These are phyloP conservation scores for Rhincodon typus DNA, from an alignment of 2,797 vertebrate species.

Conservation along the genomic window DNA sequence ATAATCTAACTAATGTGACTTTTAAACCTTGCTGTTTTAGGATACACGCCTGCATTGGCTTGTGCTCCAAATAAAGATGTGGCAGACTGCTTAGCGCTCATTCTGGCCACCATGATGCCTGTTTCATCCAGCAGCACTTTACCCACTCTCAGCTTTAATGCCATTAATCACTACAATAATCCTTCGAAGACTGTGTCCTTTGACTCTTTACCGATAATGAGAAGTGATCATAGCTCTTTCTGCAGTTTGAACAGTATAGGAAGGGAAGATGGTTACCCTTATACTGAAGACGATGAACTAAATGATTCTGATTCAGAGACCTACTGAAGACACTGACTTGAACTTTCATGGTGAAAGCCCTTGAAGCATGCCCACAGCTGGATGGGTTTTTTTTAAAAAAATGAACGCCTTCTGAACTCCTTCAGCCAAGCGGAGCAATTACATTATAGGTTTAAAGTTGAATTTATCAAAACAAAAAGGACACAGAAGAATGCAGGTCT, in stretches of 20 bases:
- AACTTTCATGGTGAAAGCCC: not conserved
- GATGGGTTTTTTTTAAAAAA: not conserved
- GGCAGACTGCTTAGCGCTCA: slow-evolving; percentile 92
- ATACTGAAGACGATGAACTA: slow-evolving; percentile 83
- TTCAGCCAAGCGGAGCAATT: not conserved
- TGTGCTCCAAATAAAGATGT: slow-evolving; percentile 97
- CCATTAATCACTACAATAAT: slow-evolving; percentile 90
- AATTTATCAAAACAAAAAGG: slow-evolving; percentile 29
- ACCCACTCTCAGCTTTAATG: slow-evolving; percentile 79
- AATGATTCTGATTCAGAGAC: slow-evolving; percentile 97
- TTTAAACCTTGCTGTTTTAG: slow-evolving; percentile 51
- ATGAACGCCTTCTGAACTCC: slow-evolving; percentile 23
- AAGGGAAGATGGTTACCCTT: slow-evolving; percentile 77
- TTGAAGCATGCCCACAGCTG: not conserved
- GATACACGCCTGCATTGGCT: slow-evolving; percentile 93
- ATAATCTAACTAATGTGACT: not conserved
- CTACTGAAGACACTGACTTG: slow-evolving; percentile 61
- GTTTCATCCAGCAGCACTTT: slow-evolving; percentile 77
- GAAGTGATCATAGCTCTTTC: slow-evolving; percentile 79
- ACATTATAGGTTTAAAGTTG: slow-evolving; percentile 28
- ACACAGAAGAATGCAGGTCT: slow-evolving; percentile 26
- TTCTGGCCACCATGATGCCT: slow-evolving; percentile 98
- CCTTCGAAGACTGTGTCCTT: slow-evolving; percentile 89
- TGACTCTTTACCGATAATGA: slow-evolving; percentile 79
- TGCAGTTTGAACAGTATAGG: slow-evolving; percentile 93